Percentiles rank a stretch among this genome's conserved stretches.
phyloP scores from a whole-genome alignment of 2,888 invertebrate species.

The Caenorhabditis becei region DNA sequence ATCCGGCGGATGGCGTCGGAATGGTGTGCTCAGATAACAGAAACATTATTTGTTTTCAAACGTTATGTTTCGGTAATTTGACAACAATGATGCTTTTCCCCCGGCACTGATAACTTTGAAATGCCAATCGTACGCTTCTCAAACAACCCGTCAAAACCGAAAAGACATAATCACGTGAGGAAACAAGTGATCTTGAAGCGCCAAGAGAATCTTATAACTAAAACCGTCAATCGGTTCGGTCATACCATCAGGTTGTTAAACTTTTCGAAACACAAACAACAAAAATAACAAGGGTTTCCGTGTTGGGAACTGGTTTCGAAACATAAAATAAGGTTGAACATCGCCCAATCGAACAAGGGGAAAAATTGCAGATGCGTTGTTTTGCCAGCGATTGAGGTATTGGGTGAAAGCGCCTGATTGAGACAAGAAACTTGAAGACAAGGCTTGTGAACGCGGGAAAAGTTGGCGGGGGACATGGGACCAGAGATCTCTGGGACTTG shows the following conservation, averaged over 20 bases:
- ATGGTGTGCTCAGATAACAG: conserved; percentile 57
- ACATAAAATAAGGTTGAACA: conserved; percentile 60
- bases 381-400: conserved; percentile 34
- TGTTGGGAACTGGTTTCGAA: conserved; percentile 54
- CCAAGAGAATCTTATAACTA: conserved; percentile 18
- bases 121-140: conserved; percentile 16
- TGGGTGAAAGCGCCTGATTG: conserved; percentile 4
- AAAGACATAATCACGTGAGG: conserved; percentile 39
- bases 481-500: conserved; percentile 9
- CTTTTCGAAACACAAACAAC: conserved; percentile 58
- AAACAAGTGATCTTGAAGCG: conserved; percentile 38
- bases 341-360: conserved; percentile 39
- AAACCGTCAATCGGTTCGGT: conserved; percentile 52
- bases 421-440: background rate
- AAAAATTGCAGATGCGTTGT: conserved; percentile 45
- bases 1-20: conserved; percentile 45
- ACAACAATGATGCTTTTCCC: conserved; percentile 20
- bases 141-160: background rate
- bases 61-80: conserved; percentile 22
- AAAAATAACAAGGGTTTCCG: conserved; percentile 60
- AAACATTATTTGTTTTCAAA: conserved; percentile 42
- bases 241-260: conserved; percentile 59
- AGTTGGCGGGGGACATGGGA: conserved; percentile 6
- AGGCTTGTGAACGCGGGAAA: background rate
- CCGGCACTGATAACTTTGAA: conserved; percentile 42